Conservation (phyloP, 1,140 invertebrate species). For the Ptiloglossa arizonensis region DNA sequence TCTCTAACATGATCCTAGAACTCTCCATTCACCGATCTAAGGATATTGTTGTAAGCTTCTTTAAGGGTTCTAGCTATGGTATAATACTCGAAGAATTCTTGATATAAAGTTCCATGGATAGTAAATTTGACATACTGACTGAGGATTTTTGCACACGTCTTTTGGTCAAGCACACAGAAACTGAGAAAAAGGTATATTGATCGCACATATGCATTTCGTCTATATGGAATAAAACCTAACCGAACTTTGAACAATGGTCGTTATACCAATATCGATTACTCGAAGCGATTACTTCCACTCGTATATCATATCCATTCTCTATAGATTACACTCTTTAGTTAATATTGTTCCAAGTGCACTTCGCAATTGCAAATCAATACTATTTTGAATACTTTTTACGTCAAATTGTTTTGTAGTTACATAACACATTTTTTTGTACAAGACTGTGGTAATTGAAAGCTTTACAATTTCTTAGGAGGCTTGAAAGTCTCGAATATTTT, state of each 20-base stretch:
- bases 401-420: too few relatives aligned
- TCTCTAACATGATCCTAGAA: background rate
- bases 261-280: slow-evolving; percentile 76
- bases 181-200: slow-evolving; percentile 69
- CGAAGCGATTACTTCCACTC: slow-evolving; percentile 49
- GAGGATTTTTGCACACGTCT: slow-evolving; percentile 10
- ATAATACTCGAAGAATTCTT: slow-evolving; percentile 57
- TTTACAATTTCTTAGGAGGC: too few relatives aligned
- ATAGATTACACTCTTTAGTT: background rate
- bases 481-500: too few relatives aligned
- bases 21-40: slow-evolving; percentile 33
- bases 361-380: too few relatives aligned
- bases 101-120: slow-evolving; percentile 68
- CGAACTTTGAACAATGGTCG: slow-evolving; percentile 29
- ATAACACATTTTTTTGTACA: too few relatives aligned
- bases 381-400: too few relatives aligned
- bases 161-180: background rate
- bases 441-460: too few relatives aligned
- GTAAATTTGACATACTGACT: slow-evolving; percentile 57
- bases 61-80: slow-evolving; percentile 37
- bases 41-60: slow-evolving; percentile 56
- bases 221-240: slow-evolving; percentile 24
- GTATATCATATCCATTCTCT: slow-evolving; percentile 58
- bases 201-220: slow-evolving; percentile 28
- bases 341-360: too few relatives aligned